These are phyloP conservation scores for Operophtera brumata DNA, from an alignment of 2,888 invertebrate genomes.

Conservation along the genomic window DNA sequence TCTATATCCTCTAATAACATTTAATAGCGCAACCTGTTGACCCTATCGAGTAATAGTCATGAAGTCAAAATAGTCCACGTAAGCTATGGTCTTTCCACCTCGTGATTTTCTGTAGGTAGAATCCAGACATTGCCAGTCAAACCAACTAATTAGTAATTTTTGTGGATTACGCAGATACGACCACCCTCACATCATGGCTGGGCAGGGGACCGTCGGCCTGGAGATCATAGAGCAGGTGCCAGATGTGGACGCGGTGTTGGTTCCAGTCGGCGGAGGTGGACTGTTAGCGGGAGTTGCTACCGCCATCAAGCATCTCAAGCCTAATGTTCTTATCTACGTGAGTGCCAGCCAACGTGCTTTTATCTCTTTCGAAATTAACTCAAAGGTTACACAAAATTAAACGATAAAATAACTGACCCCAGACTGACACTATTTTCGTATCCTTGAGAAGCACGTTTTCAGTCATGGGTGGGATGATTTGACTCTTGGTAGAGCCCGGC, in stretches of 20 bases:
- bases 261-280: conserved; percentile 97
- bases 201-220: conserved; percentile 96
- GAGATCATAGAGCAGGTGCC: conserved; percentile 95
- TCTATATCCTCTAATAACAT: no score
- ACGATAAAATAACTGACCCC: background rate
- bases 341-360: conserved; percentile 62
- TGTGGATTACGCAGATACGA: conserved; percentile 85
- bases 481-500: no score
- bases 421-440: background rate
- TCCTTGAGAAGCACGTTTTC: background rate
- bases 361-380: background rate
- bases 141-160: background rate
- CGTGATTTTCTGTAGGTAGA: no score
- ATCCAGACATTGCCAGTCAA: no score
- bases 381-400: background rate
- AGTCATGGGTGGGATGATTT: background rate
- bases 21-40: no score
- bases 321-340: conserved; percentile 92
- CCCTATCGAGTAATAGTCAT: no score
- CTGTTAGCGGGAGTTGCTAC: conserved; percentile 94
- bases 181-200: conserved; percentile 96
- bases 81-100: no score
- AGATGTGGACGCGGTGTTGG: conserved; percentile 92
- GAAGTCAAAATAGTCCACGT: no score
- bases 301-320: conserved; percentile 92